phyloP scores from a whole-genome alignment of 2,888 invertebrate genomes.

The Agonopterix subpropinquella region DNA sequence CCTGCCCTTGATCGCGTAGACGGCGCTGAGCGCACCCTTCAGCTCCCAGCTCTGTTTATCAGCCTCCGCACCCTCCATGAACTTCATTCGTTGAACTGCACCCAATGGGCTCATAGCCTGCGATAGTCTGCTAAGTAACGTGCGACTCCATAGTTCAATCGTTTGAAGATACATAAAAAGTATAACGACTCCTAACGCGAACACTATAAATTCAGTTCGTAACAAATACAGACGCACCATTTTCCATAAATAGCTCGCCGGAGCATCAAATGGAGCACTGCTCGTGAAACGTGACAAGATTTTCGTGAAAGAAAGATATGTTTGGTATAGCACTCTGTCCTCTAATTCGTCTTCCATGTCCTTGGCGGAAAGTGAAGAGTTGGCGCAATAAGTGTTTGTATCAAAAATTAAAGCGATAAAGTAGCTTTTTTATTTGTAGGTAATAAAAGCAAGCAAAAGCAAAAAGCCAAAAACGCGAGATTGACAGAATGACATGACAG shows the following conservation, averaged over 20 bases:
- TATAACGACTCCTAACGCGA: slow-evolving; percentile 81
- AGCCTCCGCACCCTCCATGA: slow-evolving; percentile 71
- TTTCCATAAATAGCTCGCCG: slow-evolving; percentile 85
- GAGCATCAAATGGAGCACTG: slow-evolving; percentile 85
- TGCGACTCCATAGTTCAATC: slow-evolving; percentile 88
- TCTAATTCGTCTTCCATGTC: slow-evolving; percentile 95
- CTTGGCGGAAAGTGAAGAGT: slow-evolving; percentile 22
- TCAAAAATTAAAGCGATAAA: slow-evolving; percentile 5
- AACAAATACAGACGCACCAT: slow-evolving; percentile 85
- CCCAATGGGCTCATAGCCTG: slow-evolving; percentile 78
- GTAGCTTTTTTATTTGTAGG: slow-evolving; percentile 2
- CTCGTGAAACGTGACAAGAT: slow-evolving; percentile 88
- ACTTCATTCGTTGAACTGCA: slow-evolving; percentile 77
- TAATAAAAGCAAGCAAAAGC: too few relatives aligned
- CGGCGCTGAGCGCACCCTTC: slow-evolving; percentile 84
- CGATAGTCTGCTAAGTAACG: slow-evolving; percentile 81
- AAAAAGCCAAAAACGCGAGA: background rate
- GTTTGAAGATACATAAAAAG: slow-evolving; percentile 88
- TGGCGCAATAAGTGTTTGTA: slow-evolving; percentile 13
- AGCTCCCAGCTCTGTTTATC: slow-evolving; percentile 84
- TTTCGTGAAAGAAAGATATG: slow-evolving; percentile 90
- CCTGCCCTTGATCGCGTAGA: slow-evolving; percentile 93
- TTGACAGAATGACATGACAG: background rate
- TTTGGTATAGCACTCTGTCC: slow-evolving; percentile 91
- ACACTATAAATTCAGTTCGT: slow-evolving; percentile 86